Base-by-base conservation (phyloP, 1,140 invertebrate species). In the Venustaconcha ellipsiformis region DNA sequence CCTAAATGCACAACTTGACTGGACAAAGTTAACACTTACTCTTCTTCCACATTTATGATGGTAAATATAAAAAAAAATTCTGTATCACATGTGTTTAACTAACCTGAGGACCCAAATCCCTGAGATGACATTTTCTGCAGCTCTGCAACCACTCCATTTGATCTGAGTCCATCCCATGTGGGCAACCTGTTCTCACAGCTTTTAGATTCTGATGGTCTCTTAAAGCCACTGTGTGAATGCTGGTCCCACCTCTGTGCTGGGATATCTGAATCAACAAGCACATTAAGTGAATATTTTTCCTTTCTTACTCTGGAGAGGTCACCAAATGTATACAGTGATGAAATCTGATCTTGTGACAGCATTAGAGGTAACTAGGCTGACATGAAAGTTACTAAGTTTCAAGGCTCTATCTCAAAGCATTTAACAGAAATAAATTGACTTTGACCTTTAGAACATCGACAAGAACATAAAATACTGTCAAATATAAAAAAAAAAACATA, bases 121-220 rank as follows among this genome's bases (percentile, higher is more conserved):
- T 74, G 74, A 20, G 78, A 68, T 4, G 76, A 64, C 15, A 68
- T 67, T 60, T 84, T 82, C 71, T 82, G 78, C 17, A 85, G 74
- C 66, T 85, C 78, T 8, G 72, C 67, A 62, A 70, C 84, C 20
- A 82, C 78, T 14, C 74, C 70, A 15, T 78, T 79, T 5, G 60
- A 70, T 66, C 76, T 82, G 17, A 69, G 67, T 48, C 84, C 84
- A 78, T 86, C 84, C 84, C 84, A 86, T 26, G 57, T 59, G 59
- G 13, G 48, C 1, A 72, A 57, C 23, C 57, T 55, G 6, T 65
- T 66, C 17, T 74, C 63, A 20, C 73, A 75, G 57, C 59, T 69
- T 20, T 70, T 60, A 70, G 65, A 66, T 3, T 58, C 48, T 15
- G 74, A 71, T 14, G 63, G 57, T 20, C 74, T 26, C 67, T 76